Conservation (phyloP, 2,888 invertebrate genomes). For the Pachycephus smyrnensis region DNA sequence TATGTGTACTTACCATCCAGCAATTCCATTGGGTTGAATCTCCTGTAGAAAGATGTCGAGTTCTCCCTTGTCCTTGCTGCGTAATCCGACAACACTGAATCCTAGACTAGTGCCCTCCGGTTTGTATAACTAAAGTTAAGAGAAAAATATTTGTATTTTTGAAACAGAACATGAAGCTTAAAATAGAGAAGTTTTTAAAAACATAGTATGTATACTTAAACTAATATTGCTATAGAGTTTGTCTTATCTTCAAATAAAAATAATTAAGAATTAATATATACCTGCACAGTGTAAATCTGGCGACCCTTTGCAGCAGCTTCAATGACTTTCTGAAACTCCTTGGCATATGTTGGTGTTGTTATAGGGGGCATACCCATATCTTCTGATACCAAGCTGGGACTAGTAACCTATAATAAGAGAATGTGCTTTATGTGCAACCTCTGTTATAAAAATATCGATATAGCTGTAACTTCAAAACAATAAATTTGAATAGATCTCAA, state of each 20-base stretch:
- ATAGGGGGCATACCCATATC: conserved; percentile 68
- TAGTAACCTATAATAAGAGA: conserved; percentile 59
- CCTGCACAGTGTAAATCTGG: conserved; percentile 71
- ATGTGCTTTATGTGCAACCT: background rate
- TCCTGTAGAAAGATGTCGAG: conserved; percentile 77
- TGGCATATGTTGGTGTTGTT: conserved; percentile 69
- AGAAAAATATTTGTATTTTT: conserved; percentile 13
- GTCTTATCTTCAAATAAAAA: background rate
- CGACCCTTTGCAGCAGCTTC: conserved; percentile 72
- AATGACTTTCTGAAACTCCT: conserved; percentile 71
- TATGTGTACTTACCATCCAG: conserved; percentile 71
- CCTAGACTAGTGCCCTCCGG: conserved; percentile 77
- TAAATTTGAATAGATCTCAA: background rate
- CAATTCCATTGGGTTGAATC: conserved; percentile 75
- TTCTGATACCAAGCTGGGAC: conserved; percentile 64
- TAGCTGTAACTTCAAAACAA: background rate
- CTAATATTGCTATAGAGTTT: background rate
- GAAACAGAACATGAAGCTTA: background rate
- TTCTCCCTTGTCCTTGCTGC: conserved; percentile 74
- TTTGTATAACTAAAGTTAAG: conserved; percentile 69
- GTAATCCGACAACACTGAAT: conserved; percentile 77
- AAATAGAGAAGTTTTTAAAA: background rate
- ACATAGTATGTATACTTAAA: background rate
- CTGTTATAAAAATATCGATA: background rate
- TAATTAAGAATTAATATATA: conserved; percentile 39